A percentile compares a stretch with the other conserved stretches of the same genome.
Conservation (phyloP, 2,113 vertebrate genomes). For the Geothlypis trichas region DNA sequence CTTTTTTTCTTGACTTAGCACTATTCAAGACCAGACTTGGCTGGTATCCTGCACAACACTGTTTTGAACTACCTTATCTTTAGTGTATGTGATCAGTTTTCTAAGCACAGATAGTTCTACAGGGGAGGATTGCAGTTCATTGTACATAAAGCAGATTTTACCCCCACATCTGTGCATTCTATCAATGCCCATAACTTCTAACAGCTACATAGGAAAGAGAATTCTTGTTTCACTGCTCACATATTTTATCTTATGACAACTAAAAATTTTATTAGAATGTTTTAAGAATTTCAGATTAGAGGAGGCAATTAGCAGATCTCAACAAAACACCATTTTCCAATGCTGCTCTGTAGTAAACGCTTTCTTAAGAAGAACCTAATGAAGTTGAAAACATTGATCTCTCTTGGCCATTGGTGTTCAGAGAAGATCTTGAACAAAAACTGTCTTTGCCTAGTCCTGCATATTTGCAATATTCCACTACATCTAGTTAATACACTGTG, state of each 20-base stretch:
- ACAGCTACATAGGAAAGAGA: neutral
- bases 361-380: neutral
- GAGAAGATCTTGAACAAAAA: neutral
- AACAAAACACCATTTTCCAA: neutral
- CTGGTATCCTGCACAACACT: neutral
- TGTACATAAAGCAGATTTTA: neutral
- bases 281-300: neutral
- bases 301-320: neutral
- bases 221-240: neutral
- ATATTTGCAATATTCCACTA: neutral
- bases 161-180: neutral
- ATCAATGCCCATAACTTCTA: neutral
- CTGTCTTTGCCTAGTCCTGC: neutral
- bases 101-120: neutral
- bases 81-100: neutral
- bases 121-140: neutral
- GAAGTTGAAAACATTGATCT: neutral
- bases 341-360: neutral
- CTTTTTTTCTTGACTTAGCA: neutral
- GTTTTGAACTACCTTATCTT: neutral
- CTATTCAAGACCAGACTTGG: neutral
- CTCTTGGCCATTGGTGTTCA: neutral
- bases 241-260: neutral
- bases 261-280: neutral
- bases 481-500: neutral